Conservation (phyloP, 2,888 invertebrate genomes). For the Caradrina clavipalpis region DNA sequence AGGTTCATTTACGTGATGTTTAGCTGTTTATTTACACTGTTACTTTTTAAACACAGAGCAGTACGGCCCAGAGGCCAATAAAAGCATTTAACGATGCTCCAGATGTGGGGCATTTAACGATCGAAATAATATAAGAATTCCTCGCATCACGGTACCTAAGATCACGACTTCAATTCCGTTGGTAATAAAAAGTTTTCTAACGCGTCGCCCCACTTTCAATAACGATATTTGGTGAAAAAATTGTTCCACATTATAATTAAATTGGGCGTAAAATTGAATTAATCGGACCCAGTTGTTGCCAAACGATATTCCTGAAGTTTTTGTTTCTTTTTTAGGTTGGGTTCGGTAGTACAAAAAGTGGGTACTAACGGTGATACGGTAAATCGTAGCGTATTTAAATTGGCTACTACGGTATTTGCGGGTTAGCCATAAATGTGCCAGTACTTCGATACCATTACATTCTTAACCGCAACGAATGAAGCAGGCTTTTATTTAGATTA, state of each 20-base stretch:
- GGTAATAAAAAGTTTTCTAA: conserved; percentile 64
- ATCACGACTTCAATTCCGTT: conserved; percentile 66
- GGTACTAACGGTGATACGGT: conserved; percentile 55
- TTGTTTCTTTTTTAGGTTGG: not conserved
- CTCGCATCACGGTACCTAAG: conserved; percentile 60
- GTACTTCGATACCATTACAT: conserved; percentile 55
- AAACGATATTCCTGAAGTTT: conserved; percentile 25
- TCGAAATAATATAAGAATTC: conserved; percentile 61
- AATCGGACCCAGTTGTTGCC: conserved; percentile 50
- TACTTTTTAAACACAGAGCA: conserved; percentile 47
- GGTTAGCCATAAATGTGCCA: conserved; percentile 51
- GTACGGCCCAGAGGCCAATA: conserved; percentile 52
- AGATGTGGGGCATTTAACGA: conserved; percentile 63
- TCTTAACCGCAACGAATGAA: conserved; percentile 52
- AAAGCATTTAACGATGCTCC: conserved; percentile 60
- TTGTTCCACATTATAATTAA: conserved; percentile 68
- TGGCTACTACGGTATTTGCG: conserved; percentile 54
- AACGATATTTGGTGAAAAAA: conserved; percentile 67
- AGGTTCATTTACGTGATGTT: conserved; percentile 52
- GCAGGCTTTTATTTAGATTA: conserved; percentile 45
- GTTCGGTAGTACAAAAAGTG: conserved; percentile 29
- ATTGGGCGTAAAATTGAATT: conserved; percentile 76
- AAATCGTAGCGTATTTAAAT: conserved; percentile 58
- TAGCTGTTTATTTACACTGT: conserved; percentile 59
- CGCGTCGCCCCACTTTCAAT: conserved; percentile 63